These are phyloP conservation scores for Pseudomyrmex sp. DNA, from an alignment of 1,140 invertebrate species.

Conservation along the genomic window DNA sequence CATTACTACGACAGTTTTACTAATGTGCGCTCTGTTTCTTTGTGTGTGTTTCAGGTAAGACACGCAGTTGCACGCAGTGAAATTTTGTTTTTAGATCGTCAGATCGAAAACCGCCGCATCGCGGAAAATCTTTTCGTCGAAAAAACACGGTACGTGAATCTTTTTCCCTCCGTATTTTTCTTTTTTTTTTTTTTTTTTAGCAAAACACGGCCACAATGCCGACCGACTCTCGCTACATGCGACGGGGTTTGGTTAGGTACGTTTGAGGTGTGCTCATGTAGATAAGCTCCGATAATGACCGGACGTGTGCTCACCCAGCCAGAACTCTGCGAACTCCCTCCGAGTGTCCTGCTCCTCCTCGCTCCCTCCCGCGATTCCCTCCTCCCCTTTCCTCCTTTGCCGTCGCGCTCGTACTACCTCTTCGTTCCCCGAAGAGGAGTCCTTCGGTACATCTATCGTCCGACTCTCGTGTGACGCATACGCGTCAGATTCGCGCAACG, in stretches of 20 bases:
- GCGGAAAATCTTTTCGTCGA: not conserved
- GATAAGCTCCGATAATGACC: slow-evolving; percentile 86
- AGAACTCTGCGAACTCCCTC: slow-evolving; percentile 84
- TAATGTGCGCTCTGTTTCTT: not conserved
- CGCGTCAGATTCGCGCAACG: slow-evolving; percentile 59
- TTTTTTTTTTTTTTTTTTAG: slow-evolving; percentile 21
- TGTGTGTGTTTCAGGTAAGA: slow-evolving; percentile 69
- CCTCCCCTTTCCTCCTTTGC: slow-evolving; percentile 54
- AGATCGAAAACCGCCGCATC: too few species aligned
- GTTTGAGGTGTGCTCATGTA: slow-evolving; percentile 86
- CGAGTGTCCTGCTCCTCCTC: slow-evolving; percentile 71
- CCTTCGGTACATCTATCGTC: slow-evolving; percentile 68
- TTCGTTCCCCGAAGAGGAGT: slow-evolving; percentile 61
- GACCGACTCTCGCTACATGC: slow-evolving; percentile 64
- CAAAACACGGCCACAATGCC: slow-evolving; percentile 69
- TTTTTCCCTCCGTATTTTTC: slow-evolving; percentile 12
- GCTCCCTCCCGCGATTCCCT: slow-evolving; percentile 55
- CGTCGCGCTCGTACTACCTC: slow-evolving; percentile 62
- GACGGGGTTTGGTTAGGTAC: slow-evolving; percentile 80
- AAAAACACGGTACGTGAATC: slow-evolving; percentile 10
- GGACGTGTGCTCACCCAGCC: slow-evolving; percentile 85
- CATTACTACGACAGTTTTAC: not conserved
- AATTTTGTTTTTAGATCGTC: not conserved
- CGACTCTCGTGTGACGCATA: slow-evolving; percentile 50
- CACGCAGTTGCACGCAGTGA: not conserved